These are phyloP conservation scores for Luffia ferchaultella DNA, from an alignment of 2,888 invertebrate species.

Conservation along the genomic window DNA sequence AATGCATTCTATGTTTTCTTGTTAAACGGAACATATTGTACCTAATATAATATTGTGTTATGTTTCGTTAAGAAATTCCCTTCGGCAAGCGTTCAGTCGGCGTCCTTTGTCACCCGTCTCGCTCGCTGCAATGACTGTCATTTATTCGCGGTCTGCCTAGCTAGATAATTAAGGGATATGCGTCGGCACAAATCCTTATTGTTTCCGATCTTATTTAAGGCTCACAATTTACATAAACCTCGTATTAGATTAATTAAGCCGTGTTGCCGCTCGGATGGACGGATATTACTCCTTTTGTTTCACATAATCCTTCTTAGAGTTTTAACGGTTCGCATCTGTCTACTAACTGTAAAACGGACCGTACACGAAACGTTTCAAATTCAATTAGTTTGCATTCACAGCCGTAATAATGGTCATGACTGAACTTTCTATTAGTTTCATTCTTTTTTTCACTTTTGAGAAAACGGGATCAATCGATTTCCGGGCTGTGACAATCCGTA, in stretches of 20 bases:
- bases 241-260: conserved; percentile 20
- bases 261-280: background rate
- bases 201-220: conserved; percentile 25
- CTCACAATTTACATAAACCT: conserved; percentile 22
- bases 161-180: conserved; percentile 25
- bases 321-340: no score
- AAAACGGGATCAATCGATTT: background rate
- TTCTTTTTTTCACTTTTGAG: background rate
- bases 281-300: background rate
- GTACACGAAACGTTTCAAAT: background rate
- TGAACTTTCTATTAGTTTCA: background rate
- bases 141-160: conserved; percentile 22
- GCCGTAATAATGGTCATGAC: background rate
- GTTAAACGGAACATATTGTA: no score
- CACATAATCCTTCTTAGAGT: no score
- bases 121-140: conserved; percentile 12
- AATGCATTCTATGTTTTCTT: no score
- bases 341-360: no score
- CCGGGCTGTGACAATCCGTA: background rate
- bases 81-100: conserved; percentile 3
- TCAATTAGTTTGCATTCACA: background rate
- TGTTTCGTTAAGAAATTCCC: no score
- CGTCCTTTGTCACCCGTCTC: conserved; percentile 1
- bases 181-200: conserved; percentile 21
- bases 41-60: no score